Evolutionary conservation across 1,140 invertebrate genomes (phyloP).

Genomic region (Drosophila persimilis): DNA sequence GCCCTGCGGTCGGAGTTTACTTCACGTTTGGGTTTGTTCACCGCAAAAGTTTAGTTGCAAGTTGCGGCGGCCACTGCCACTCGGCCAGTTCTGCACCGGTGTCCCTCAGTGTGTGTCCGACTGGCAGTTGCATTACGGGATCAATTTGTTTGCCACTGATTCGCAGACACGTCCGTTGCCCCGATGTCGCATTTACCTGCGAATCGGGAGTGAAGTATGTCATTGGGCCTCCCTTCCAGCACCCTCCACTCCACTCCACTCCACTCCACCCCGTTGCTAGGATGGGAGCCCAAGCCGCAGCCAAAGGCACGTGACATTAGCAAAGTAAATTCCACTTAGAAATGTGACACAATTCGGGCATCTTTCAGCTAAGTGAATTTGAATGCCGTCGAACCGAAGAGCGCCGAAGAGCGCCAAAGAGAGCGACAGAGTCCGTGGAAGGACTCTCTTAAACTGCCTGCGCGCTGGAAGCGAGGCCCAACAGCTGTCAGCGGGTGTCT

Average conservation of each 20-base stretch:
- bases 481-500: slow-evolving; percentile 36
- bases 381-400: slow-evolving; percentile 14
- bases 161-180: slow-evolving; percentile 3
- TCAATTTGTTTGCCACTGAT: slow-evolving; percentile 58
- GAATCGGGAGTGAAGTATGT: slow-evolving; percentile 2
- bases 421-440: not conserved
- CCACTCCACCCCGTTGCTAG: too few relatives aligned
- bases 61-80: slow-evolving; percentile 23
- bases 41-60: slow-evolving; percentile 73
- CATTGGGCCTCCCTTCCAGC: slow-evolving; percentile 14
- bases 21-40: slow-evolving; percentile 49
- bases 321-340: slow-evolving; percentile 57
- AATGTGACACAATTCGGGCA: slow-evolving; percentile 68
- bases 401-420: slow-evolving; percentile 15
- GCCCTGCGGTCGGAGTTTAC: slow-evolving; percentile 53
- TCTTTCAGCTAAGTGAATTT: slow-evolving; percentile 11
- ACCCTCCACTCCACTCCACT: too few relatives aligned
- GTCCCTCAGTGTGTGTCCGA: slow-evolving; percentile 10
- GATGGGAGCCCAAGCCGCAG: not conserved
- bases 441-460: slow-evolving; percentile 44
- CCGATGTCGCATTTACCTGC: not conserved
- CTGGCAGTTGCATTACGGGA: slow-evolving; percentile 47
- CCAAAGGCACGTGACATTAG: slow-evolving; percentile 63
- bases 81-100: not conserved
- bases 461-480: slow-evolving; percentile 52